Conservation (phyloP, 2,888 invertebrate genomes). For the Cacoxenus indagator region DNA sequence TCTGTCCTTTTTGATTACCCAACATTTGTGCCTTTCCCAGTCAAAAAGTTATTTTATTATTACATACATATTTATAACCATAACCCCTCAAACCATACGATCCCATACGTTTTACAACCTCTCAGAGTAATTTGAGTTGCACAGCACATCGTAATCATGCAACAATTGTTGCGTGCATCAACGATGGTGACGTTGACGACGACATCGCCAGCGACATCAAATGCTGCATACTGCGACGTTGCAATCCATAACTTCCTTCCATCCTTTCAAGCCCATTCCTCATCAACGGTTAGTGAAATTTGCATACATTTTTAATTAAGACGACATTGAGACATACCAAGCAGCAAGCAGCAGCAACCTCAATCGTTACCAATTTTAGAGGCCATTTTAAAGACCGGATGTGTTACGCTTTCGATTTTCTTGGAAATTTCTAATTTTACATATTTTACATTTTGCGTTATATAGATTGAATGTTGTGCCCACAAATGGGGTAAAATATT, state of each 20-base stretch:
- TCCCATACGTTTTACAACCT: background rate
- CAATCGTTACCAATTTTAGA: background rate
- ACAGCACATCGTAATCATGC: slow-evolving; percentile 35
- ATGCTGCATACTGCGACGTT: slow-evolving; percentile 12
- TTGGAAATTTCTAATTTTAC: background rate
- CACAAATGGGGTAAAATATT: too few relatives aligned
- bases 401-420: background rate
- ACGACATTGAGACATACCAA: background rate
- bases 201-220: slow-evolving; percentile 45
- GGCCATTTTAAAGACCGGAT: background rate
- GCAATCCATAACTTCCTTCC: background rate
- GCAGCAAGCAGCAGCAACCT: background rate
- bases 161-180: slow-evolving; percentile 58
- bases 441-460: background rate
- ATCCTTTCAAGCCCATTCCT: background rate
- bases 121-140: background rate
- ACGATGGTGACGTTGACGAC: too few relatives aligned
- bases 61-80: too few relatives aligned
- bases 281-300: slow-evolving; percentile 9
- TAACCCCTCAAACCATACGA: too few relatives aligned
- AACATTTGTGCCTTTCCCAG: too few relatives aligned
- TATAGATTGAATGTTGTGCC: too few relatives aligned
- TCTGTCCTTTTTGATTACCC: too few relatives aligned
- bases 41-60: too few relatives aligned
- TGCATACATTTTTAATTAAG: slow-evolving; percentile 32